These are phyloP conservation scores for Hydractinia echinata DNA, from an alignment of 30 jellyfish, hydroid and myxozoan species.

Conservation along the genomic window DNA sequence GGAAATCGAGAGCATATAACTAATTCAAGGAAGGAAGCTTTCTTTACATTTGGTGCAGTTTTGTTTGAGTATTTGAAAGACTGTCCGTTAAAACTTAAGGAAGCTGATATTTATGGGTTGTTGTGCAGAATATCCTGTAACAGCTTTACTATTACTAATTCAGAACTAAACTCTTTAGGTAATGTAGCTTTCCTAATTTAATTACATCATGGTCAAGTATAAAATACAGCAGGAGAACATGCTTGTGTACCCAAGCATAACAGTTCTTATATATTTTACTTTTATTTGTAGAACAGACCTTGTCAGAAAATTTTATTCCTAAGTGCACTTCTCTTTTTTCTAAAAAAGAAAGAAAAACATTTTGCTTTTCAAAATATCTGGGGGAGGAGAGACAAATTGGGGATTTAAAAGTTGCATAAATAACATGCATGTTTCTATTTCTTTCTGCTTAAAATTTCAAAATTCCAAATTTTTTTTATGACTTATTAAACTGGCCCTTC, in stretches of 20 bases:
- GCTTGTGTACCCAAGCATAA: background rate
- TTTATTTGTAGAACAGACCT: background rate
- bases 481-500: too few species aligned
- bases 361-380: too few species aligned
- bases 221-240: background rate
- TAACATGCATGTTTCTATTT: too few species aligned
- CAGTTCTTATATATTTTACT: background rate
- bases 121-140: conserved; percentile 72
- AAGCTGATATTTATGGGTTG: conserved; percentile 47
- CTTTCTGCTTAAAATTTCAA: too few species aligned
- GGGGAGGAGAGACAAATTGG: too few species aligned
- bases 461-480: too few species aligned
- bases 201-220: background rate
- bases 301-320: too few species aligned
- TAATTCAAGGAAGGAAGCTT: conserved; percentile 64
- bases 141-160: conserved; percentile 72
- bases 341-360: too few species aligned
- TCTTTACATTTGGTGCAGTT: conserved; percentile 63
- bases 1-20: background rate
- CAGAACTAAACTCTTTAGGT: conserved; percentile 73
- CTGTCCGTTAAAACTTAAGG: background rate
- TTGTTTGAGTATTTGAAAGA: conserved; percentile 36
- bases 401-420: too few species aligned
- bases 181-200: background rate
- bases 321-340: too few species aligned